Evolutionary conservation across 2,888 invertebrate genomes (phyloP), one percentile per base, ranked within the genome.

Genomic region (Cistogaster globosa): DNA sequence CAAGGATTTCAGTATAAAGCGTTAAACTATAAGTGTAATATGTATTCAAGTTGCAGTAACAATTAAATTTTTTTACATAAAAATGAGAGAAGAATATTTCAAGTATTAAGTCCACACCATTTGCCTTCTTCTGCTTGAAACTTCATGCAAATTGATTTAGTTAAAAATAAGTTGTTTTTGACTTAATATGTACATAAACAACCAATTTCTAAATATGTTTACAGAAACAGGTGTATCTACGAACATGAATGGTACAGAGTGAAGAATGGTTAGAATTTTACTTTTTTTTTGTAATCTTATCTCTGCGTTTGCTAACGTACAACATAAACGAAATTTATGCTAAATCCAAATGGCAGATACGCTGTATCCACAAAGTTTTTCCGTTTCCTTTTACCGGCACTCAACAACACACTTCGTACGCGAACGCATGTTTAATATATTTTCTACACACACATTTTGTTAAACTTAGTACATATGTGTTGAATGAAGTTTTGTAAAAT

Each of bases 281-380:
- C 6, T 38, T 42, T 42, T 42, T 38, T 68, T 68, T 68, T 16
- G 32, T 32, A 32, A 9, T 45, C n/a, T 36, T 45, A 18, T 58
- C 7, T 76, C 22, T 62, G 32, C 68, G 36, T 62, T 18, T 77
- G 42, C 20, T 26, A 36, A 16, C 9, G 5, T 65, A 57, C 48
- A 51, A 48, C 36, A 71, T 38, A 71, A 57, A 71, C 48, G 78
- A 45, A 78, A 71, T 78, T 79, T 72, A 65, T 65, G 72, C 65
- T 65, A 26, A 79, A 79, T 65, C 48, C 65, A 65, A 72, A 65
- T 79, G 65, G 65, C 42, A 36, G 38, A 79, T 72, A 65, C 57
- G 38, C 22, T 72, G 65, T 65, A 72, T 72, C 63, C 71, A 42
- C 51, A 26, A 57, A 67, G 55, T 16, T 51, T 72, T 80, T 80